Base-by-base conservation (phyloP, 2,888 invertebrate genomes). In the Penaeus monodon region DNA sequence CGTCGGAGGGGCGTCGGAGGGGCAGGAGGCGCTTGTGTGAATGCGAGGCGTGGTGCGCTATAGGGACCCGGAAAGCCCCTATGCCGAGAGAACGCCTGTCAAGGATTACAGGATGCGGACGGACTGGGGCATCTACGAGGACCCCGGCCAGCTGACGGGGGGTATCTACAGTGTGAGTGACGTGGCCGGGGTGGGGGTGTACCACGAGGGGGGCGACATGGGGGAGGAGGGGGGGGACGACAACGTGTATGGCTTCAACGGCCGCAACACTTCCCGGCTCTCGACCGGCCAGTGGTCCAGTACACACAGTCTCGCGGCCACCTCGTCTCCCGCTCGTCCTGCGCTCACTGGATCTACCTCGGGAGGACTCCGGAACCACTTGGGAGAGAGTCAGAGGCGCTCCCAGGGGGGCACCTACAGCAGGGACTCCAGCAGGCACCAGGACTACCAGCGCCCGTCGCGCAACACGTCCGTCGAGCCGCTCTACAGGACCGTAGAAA, bases 101-200 rank as follows among this genome's bases (percentile, higher is more conserved):
- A 65, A 14, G 68, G n/a, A 22, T 44, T 12, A 20, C 20, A 81
- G 81, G 81, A 81, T 81, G 81, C 81, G 81, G 24, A 68, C 81
- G n/a, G 81, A 81, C 68, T 81, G 81, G 81, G 81, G 81, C 81
- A 66, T 81, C 66, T 81, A 81, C 68, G 81, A 81, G 66, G 81
- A 81, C 66, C 81, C 81, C 29, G 81, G 81, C 17, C 81, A 81
- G 49, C 44, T 81, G 81, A 38, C 38, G 10, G 73, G 73, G 27
- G 81, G 81, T 44, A 81, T 81, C 68, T 81, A 81, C 68, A 81
- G 81, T 44, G 81, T 81, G 12, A 81, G 81, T 38, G 81, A 81
- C 68, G 81, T 81, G n/a, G 81, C 81, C 33, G 81, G 81, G 17
- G 81, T 81, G 44, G 65, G 44, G 12, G 81, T 81, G n/a, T 81